Evolutionary conservation across 2,888 invertebrate genomes (phyloP), one percentile per base, ranked within the genome.

Genomic region (Hemithea aestivaria): DNA sequence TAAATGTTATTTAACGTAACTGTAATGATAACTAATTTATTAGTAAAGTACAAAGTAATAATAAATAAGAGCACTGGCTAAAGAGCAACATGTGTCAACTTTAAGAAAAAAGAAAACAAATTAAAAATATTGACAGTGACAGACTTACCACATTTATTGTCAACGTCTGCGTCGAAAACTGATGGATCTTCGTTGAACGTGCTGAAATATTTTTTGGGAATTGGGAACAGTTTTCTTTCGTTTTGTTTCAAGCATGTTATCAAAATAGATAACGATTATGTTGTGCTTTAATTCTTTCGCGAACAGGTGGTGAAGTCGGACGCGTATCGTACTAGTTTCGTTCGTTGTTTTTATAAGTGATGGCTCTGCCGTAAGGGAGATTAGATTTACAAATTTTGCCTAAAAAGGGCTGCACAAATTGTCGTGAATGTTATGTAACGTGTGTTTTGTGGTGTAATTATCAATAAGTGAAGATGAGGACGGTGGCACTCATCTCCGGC

Each of bases 401-500:
- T 23, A 7, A 66, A 73, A 71, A 65, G 59, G 60, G 63, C 66
- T 62, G 65, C 64, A 68, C 67, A 71, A 71, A 68, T 67, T 70
- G 66, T 68, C 72, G 64, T 79, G 67, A 67, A 72, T 74, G 82
- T 85, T 85, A 85, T 85, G 80, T 85, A 85, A 87, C 73, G 65
- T 62, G 60, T 69, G 60, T 64, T 66, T 55, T 62, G 56, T 72
- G 55, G 66, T 59, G 37, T 59, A 58, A 56, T 70, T 73, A 64
- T 60, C 66, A 65, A 58, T 64, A 56, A 60, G 58, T 45, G 40
- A 91, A 88, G 73, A 96, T 96, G 96, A 94, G 91, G 87, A 94
- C 94, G 56, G 94, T 95, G 59, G 96, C 95, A 48, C 89, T 96
- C 81, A 91, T 96, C 56, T 99, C 98, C 87, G 99, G 99, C 60